A percentile compares a stretch with the other conserved stretches of the same genome.
phyloP scores from a whole-genome alignment of 30 jellyfish, hydroid and myxozoan genomes.

The Aurelia coerulea region DNA sequence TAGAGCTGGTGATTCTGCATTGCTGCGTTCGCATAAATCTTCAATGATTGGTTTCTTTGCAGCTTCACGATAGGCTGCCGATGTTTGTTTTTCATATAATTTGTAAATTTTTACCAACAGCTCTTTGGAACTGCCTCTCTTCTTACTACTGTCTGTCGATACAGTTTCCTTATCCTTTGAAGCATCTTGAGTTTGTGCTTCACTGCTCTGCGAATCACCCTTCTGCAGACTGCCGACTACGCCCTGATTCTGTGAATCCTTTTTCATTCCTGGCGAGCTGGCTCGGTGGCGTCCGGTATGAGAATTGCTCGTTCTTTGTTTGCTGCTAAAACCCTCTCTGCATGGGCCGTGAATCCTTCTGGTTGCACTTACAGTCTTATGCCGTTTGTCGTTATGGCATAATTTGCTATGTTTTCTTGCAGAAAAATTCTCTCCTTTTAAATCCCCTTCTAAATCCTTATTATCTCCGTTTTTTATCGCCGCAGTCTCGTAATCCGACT shows the following conservation, averaged over 20 bases:
- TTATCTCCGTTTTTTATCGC: background rate
- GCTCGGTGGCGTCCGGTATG: background rate
- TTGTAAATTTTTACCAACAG: slow-evolving; percentile 18
- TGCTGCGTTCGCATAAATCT: background rate
- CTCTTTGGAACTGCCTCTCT: slow-evolving; percentile 20
- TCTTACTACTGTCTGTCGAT: background rate
- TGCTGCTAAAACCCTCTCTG: too few species aligned
- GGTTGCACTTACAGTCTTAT: background rate
- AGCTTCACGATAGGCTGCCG: slow-evolving; percentile 31
- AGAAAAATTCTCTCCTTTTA: too few species aligned
- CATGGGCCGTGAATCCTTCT: too few species aligned
- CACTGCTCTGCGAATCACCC: background rate
- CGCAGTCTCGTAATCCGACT: background rate
- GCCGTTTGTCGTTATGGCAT: background rate
- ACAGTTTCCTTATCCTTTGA: background rate
- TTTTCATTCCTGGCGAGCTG: too few species aligned
- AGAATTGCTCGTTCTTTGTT: background rate
- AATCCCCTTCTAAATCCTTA: too few species aligned
- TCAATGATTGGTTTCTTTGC: slow-evolving; percentile 21
- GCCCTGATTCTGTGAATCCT: background rate
- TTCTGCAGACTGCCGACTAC: background rate
- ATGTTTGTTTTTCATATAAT: slow-evolving; percentile 28
- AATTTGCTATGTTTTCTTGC: too few species aligned
- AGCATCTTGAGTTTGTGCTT: background rate
- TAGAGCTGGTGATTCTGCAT: slow-evolving; percentile 1